A percentile compares a stretch with the other conserved stretches of the same genome.
Conservation (phyloP, 2,888 invertebrate species). For the Leptopterna dolabrata region DNA sequence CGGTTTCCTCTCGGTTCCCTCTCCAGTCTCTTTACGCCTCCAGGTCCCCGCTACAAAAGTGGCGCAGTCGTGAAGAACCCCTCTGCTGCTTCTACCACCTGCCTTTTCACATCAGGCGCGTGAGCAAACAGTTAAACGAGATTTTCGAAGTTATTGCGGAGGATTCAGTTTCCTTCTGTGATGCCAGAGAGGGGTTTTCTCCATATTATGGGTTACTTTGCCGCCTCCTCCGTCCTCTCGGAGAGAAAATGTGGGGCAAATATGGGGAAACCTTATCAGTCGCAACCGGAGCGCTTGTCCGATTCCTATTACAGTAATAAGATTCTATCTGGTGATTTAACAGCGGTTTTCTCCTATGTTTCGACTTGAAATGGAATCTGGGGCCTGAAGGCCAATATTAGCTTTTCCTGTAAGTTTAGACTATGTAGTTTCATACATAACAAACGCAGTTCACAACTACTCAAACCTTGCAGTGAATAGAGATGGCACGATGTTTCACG, state of each 20-base stretch:
- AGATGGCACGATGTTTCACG: no score
- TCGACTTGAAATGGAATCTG: not conserved
- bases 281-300: not conserved
- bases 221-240: not conserved
- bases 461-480: no score
- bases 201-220: constrained; percentile 1
- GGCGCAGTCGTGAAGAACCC: constrained; percentile 13
- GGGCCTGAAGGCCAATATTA: not conserved
- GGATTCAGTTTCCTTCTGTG: not conserved
- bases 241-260: not conserved
- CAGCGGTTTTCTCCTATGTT: not conserved
- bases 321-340: not conserved
- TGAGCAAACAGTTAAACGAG: constrained; percentile 44
- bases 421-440: no score
- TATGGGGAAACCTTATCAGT: not conserved
- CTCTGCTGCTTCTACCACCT: not conserved
- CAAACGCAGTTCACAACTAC: no score
- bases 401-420: not conserved
- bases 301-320: not conserved
- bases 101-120: constrained; percentile 29
- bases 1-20: not conserved
- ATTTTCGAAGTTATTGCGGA: constrained; percentile 37
- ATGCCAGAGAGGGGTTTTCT: not conserved
- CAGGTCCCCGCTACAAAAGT: not conserved
- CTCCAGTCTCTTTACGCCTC: not conserved